phyloP scores from a whole-genome alignment of 2,888 invertebrate genomes.

The Augochlorella aurata region DNA sequence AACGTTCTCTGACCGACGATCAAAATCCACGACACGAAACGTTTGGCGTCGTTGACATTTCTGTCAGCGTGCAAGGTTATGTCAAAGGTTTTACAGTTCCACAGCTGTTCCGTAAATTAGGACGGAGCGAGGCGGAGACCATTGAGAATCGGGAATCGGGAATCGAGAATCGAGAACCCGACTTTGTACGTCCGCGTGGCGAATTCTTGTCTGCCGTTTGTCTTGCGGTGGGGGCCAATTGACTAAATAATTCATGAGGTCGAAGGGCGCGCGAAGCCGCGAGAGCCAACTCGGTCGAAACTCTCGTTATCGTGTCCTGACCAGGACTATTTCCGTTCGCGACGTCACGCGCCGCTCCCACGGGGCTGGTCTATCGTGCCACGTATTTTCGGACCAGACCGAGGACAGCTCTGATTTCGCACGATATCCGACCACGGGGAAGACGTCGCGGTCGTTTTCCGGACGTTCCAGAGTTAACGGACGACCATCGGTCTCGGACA shows the following conservation, averaged over 20 bases:
- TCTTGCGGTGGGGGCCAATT: slow-evolving; percentile 37
- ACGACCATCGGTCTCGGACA: too few species aligned
- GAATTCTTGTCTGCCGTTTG: slow-evolving; percentile 40
- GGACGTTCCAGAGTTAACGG: too few species aligned
- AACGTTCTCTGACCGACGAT: too few species aligned
- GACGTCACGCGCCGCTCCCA: slow-evolving; percentile 24
- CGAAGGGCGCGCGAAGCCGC: slow-evolving; percentile 23
- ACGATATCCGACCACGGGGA: not conserved
- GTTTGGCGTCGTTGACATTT: too few species aligned
- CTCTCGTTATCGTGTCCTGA: slow-evolving; percentile 47
- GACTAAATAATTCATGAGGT: slow-evolving; percentile 61
- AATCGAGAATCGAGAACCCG: not conserved
- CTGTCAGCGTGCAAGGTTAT: not conserved
- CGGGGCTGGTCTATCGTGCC: slow-evolving; percentile 13
- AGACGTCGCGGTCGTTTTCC: too few species aligned
- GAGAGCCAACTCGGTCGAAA: slow-evolving; percentile 33
- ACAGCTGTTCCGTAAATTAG: slow-evolving; percentile 32
- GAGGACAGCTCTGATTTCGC: slow-evolving; percentile 15
- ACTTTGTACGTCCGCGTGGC: slow-evolving; percentile 24
- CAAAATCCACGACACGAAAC: too few species aligned
- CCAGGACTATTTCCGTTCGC: slow-evolving; percentile 38
- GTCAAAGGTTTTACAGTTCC: too few species aligned
- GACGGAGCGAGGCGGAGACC: not conserved
- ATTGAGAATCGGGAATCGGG: not conserved
- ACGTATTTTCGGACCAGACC: not conserved